Evolutionary conservation across 2,797 vertebrate species (phyloP), one percentile per base, ranked within the genome.

Genomic region (Melanogrammus aeglefinus): DNA sequence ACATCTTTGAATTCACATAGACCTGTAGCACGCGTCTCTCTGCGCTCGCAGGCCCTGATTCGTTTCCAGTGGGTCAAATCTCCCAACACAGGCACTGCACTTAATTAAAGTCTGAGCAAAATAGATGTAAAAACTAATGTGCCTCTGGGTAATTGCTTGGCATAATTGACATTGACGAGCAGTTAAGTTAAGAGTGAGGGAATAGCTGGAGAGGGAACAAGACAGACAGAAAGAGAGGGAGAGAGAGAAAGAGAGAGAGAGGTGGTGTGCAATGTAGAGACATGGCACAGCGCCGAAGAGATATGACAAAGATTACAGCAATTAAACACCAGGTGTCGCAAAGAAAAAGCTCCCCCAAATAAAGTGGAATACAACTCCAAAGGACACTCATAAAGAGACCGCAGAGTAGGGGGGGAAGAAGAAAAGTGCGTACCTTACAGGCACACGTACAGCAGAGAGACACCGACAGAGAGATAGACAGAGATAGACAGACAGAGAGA

Each of bases 141-240:
- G 81, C 75, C 79, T 76, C 78, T 78, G 76, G 84, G 85, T 82
- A 84, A 88, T 88, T 85, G 75, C 76, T 75, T 14, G 12, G 71
- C 75, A 35, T 83, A 83, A 86, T 81, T 85, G 74, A 88, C 82
- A 83, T 78, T 76, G 83, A 87, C 51, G 84, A 83, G 81, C 82
- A 81, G 79, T 51, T 38, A 0, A 75, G 72, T 16, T 7, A 79
- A 16, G 75, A 79, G 39, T 9, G 79, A 85, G 80, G 83, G 69
- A 57, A 57, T n/a, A 57, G 51, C 24, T 38, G 77, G 72, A 79
- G 72, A 81, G 77, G 74, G 31, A 63, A 74, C 13, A 69, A 41
- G 78, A 75, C 41, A 78, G 66, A 76, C 47, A 77, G 78, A 38
- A 69, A 76, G 73, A 78, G 14, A 77, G 72, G 78, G 72, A 80